These are phyloP conservation scores for Camarhynchus parvulus DNA, from an alignment of 2,113 vertebrate genomes.

Conservation along the genomic window DNA sequence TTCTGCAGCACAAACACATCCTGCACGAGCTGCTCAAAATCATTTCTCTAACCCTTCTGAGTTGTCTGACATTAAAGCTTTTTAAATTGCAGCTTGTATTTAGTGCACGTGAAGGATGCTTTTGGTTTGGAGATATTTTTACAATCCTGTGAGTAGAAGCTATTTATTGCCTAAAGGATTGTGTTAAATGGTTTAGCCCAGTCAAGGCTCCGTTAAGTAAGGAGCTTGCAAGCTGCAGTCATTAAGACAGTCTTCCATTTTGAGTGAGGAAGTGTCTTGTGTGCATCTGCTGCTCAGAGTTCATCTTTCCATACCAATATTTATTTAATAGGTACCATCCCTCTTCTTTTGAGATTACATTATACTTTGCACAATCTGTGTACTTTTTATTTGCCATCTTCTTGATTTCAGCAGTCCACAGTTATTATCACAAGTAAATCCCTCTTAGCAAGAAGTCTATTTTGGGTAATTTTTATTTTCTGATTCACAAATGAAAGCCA, in stretches of 20 bases:
- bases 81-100: background rate
- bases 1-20: conserved; percentile 25
- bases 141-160: background rate
- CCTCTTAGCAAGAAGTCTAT: background rate
- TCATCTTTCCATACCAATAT: conserved; percentile 34
- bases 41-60: background rate
- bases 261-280: background rate
- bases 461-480: conserved; percentile 22
- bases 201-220: background rate
- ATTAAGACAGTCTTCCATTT: conserved; percentile 14
- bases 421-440: background rate
- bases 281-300: conserved; percentile 10
- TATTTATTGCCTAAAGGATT: conserved; percentile 13
- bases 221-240: conserved; percentile 14
- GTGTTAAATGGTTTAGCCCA: conserved; percentile 35
- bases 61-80: background rate
- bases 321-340: background rate
- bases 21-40: background rate
- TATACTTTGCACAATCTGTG: background rate
- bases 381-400: conserved; percentile 28
- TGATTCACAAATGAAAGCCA: conserved; percentile 22
- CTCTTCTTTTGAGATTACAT: conserved; percentile 14
- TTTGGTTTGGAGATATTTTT: background rate
- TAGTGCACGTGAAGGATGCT: background rate
- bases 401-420: background rate